Evolutionary conservation across 2,113 vertebrate species (phyloP).

Genomic region (Phyllostomus hastatus): DNA sequence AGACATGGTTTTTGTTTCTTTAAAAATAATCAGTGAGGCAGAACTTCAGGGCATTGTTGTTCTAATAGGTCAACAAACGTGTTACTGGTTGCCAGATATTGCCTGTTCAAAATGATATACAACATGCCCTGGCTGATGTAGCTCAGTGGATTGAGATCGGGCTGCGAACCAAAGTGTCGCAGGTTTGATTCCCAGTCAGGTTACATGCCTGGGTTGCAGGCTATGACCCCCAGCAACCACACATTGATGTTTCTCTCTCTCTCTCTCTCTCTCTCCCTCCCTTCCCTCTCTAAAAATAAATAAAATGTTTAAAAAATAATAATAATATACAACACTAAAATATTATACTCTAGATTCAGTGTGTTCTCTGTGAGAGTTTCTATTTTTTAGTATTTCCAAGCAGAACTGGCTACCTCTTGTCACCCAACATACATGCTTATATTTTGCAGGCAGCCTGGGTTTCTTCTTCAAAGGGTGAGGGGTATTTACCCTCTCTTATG

Average conservation of each 20-base stretch:
- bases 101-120: neutral
- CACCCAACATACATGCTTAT: neutral
- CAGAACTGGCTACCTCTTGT: accelerated
- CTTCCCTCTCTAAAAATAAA: too few relatives aligned
- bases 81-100: neutral
- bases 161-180: too few relatives aligned
- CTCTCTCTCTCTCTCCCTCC: too few relatives aligned
- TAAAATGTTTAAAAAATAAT: too few relatives aligned
- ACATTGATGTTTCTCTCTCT: too few relatives aligned
- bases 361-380: neutral
- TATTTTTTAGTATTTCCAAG: neutral
- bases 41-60: neutral
- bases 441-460: neutral
- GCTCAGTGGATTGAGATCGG: too few relatives aligned
- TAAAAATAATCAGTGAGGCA: neutral
- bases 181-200: too few relatives aligned
- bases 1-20: neutral
- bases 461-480: neutral
- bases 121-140: neutral
- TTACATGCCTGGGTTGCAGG: too few relatives aligned
- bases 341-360: neutral
- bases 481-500: neutral
- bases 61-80: neutral
- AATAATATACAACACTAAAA: neutral
- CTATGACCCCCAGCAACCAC: too few relatives aligned